phyloP scores from a whole-genome alignment of 2,797 vertebrate genomes.

The Clarias laeviceps region DNA sequence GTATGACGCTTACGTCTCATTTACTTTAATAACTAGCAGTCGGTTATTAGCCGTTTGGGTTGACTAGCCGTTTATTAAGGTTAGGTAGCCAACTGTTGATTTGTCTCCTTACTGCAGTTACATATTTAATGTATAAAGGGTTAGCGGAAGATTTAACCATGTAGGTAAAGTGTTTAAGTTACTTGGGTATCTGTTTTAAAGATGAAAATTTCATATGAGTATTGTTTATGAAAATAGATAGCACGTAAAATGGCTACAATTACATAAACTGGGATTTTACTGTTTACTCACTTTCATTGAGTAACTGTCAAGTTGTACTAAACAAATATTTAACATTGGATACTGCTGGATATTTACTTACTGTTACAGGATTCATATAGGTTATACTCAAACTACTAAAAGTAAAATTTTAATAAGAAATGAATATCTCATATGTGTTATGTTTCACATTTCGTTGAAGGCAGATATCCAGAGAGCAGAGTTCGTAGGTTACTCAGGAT shows the following conservation, averaged over 20 bases:
- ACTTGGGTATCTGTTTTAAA: neutral
- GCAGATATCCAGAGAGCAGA: neutral
- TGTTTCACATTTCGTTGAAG: neutral
- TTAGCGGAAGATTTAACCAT: neutral
- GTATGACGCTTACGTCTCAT: neutral
- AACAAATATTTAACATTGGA: neutral
- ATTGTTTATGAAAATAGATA: neutral
- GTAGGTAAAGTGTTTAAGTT: neutral
- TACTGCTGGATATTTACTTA: neutral
- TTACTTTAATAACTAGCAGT: neutral
- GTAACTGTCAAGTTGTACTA: neutral
- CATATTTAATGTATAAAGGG: neutral
- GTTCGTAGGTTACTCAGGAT: neutral
- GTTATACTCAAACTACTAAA: neutral
- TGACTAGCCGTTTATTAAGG: constrained; percentile 1
- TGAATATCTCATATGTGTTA: too few species aligned
- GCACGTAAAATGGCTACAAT: neutral
- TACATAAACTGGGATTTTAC: neutral
- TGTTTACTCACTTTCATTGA: neutral
- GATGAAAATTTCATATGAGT: neutral
- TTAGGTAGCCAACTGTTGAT: constrained; percentile 30
- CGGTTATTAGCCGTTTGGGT: neutral
- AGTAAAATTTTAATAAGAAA: neutral
- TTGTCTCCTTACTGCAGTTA: neutral
- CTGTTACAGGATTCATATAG: neutral